Conservation (phyloP, 2,888 invertebrate genomes). For the Cheilosia variabilis region DNA sequence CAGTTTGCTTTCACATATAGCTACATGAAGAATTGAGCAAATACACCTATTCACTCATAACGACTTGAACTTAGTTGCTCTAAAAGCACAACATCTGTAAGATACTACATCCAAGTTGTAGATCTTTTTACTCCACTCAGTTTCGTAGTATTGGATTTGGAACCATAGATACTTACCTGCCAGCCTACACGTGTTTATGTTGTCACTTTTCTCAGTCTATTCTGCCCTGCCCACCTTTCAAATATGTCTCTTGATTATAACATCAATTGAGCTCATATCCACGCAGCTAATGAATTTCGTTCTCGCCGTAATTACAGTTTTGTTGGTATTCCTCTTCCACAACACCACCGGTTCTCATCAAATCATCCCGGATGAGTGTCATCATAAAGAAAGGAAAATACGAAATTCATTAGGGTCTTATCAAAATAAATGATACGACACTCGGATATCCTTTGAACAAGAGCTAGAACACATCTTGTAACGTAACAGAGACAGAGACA, state of each 20-base stretch:
- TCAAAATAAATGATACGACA: slow-evolving; percentile 75
- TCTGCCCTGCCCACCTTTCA: background rate
- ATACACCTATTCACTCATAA: no score
- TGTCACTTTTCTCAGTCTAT: background rate
- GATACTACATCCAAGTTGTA: no score
- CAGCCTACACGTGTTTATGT: background rate
- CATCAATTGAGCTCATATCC: slow-evolving; percentile 48
- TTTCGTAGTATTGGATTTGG: no score
- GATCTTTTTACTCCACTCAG: no score
- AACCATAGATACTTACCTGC: background rate
- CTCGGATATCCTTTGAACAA: slow-evolving; percentile 73
- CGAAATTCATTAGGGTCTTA: slow-evolving; percentile 75
- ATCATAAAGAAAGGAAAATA: slow-evolving; percentile 71
- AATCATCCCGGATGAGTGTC: slow-evolving; percentile 68
- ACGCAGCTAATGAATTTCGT: slow-evolving; percentile 62
- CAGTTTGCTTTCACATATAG: no score
- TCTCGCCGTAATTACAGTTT: slow-evolving; percentile 52
- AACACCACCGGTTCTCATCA: slow-evolving; percentile 42
- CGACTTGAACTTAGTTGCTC: no score
- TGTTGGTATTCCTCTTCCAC: slow-evolving; percentile 42
- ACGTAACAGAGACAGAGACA: slow-evolving; percentile 30
- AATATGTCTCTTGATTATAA: slow-evolving; percentile 10
- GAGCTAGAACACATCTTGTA: slow-evolving; percentile 61
- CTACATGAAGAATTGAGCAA: no score
- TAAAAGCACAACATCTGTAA: no score